Evolutionary conservation across 2,113 vertebrate genomes (phyloP), one percentile per base, ranked within the genome.

Genomic region (Trichomycterus rosablanca): DNA sequence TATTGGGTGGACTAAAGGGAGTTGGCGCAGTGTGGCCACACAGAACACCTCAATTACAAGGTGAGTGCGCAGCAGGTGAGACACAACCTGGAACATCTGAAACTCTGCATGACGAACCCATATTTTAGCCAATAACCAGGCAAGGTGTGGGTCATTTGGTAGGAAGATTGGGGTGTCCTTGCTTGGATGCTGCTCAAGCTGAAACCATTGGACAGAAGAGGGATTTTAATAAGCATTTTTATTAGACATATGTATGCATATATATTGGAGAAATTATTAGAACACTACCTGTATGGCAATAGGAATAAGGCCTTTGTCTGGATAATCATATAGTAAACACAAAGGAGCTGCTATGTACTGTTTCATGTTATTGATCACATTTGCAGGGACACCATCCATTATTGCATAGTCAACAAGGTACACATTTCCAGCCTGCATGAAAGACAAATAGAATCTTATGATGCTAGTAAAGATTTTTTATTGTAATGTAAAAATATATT

Each of bases 51-150:
- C 90, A 0, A 84, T 71, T 67, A 89, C 63, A 50, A 92, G 71
- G 56, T 92, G 90, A 37, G 89, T 90, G 60, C 86, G 78, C 5
- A 91, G 80, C 73, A 92, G 75, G 72, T 92, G 90, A 16, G 85
- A 87, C 5, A 87, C 70, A 30, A 91, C 1, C 77, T 92, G 78
- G 49, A 91, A 91, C 12, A 92, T 54, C 53, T 91, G 89, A 71
- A 92, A 91, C 57, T 92, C 90, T 0, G 90, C 64, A 65, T 85
- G 88, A 53, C 88, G 85, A 43, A 91, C 88, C 90, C 90, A 91
- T 7, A 76, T 82, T 78, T 92, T 91, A 22, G 90, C 89, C 76
- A 91, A 34, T 9, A 90, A 80, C 90, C 90, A 91, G 52, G 85
- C 78, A 16, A 89, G 73, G 3, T 70, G 76, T 0, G 72, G 77